Percentiles rank a stretch among this genome's conserved stretches.
These are phyloP conservation scores for Drosophila mimetica DNA, from an alignment of 2,888 invertebrate species.

Conservation along the genomic window DNA sequence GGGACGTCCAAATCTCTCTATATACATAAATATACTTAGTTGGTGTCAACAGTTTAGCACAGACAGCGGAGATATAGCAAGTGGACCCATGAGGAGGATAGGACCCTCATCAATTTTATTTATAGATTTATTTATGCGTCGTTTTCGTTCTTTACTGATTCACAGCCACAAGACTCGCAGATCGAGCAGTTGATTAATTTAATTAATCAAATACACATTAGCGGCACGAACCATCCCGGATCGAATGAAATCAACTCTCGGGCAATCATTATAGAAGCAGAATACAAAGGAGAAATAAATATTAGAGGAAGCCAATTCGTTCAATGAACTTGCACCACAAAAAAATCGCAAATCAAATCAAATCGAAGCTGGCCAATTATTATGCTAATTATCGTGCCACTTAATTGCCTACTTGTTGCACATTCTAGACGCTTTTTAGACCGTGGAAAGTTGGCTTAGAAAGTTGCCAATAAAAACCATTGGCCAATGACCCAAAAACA, in stretches of 20 bases:
- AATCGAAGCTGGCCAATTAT: constrained; percentile 24
- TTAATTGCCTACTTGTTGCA: constrained; percentile 41
- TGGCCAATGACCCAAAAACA: constrained; percentile 65
- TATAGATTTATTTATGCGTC: constrained; percentile 41
- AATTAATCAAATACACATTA: constrained; percentile 77
- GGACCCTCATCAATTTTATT: constrained; percentile 42
- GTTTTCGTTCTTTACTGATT: constrained; percentile 39
- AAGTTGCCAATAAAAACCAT: constrained; percentile 35
- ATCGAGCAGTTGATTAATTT: constrained; percentile 66
- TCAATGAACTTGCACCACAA: constrained; percentile 64
- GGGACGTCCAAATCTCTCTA: too few relatives aligned
- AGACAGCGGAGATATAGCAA: constrained; percentile 18
- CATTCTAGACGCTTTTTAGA: constrained; percentile 29
- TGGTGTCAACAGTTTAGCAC: constrained; percentile 61
- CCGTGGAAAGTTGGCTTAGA: constrained; percentile 43
- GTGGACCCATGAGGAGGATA: constrained; percentile 36
- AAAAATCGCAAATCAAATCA: constrained; percentile 16
- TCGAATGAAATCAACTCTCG: constrained; percentile 46
- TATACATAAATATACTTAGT: too few relatives aligned
- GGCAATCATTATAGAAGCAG: constrained; percentile 28
- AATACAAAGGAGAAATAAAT: constrained; percentile 7
- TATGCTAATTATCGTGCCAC: constrained; percentile 30
- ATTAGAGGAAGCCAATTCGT: constrained; percentile 49
- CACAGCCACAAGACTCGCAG: constrained; percentile 32
- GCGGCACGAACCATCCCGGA: constrained; percentile 55